A percentile compares a stretch with the other conserved stretches of the same genome.
These are phyloP conservation scores for Caenorhabditis zanzibari DNA, from an alignment of 2,888 invertebrate genomes.

Conservation along the genomic window DNA sequence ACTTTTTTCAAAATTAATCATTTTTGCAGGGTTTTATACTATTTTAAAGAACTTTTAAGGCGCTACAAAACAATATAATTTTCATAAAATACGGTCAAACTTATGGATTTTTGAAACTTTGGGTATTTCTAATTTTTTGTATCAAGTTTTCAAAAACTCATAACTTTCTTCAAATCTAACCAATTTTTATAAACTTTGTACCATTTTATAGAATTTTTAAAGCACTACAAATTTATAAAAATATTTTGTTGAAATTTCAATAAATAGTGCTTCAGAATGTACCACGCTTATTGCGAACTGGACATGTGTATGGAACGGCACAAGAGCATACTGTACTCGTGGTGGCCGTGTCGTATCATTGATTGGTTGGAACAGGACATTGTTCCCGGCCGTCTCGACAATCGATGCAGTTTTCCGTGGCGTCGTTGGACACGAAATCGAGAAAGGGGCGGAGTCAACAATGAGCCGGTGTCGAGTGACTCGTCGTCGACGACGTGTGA, in stretches of 20 bases:
- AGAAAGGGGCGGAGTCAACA: slow-evolving; percentile 22
- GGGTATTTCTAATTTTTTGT: neutral
- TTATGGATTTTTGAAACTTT: neutral
- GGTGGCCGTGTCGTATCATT: slow-evolving; percentile 70
- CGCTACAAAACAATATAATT: too few relatives aligned
- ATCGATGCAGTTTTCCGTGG: slow-evolving; percentile 36
- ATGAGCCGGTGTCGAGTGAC: slow-evolving; percentile 37
- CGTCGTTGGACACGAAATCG: neutral
- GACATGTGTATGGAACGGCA: slow-evolving; percentile 73
- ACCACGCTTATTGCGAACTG: slow-evolving; percentile 76
- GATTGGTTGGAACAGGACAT: slow-evolving; percentile 77
- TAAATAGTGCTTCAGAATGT: slow-evolving; percentile 70
- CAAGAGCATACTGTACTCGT: slow-evolving; percentile 67
- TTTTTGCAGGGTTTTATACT: too few relatives aligned
- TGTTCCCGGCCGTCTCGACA: slow-evolving; percentile 71
- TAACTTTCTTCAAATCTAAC: neutral
- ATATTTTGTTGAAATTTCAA: neutral
- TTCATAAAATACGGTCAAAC: neutral
- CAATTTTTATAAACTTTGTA: neutral
- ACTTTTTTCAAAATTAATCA: too few relatives aligned
- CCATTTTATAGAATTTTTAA: neutral
- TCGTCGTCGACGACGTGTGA: slow-evolving; percentile 50
- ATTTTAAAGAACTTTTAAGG: too few relatives aligned
- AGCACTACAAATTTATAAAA: neutral
- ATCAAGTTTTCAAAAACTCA: neutral